phyloP scores from a whole-genome alignment of 2,797 vertebrate genomes.

The Alfaro cultratus region DNA sequence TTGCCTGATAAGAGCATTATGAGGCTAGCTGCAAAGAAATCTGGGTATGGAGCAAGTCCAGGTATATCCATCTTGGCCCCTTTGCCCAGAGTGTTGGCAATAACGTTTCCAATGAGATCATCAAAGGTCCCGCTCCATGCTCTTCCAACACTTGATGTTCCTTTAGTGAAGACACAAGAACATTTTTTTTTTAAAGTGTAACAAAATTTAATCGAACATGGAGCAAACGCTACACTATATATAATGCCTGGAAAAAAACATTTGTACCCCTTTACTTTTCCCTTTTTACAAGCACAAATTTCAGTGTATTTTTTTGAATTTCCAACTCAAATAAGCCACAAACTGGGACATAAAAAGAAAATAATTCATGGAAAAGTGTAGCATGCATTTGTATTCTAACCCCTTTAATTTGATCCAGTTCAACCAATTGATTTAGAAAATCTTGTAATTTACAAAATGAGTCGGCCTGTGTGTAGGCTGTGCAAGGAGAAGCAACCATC shows the following conservation, averaged over 20 bases:
- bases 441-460: neutral
- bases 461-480: neutral
- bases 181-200: neutral
- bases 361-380: neutral
- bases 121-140: constrained; percentile 91
- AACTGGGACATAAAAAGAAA: neutral
- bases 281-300: neutral
- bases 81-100: constrained; percentile 74
- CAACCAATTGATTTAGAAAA: neutral
- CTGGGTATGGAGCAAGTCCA: constrained; percentile 86
- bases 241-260: neutral
- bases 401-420: neutral
- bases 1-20: constrained; percentile 86
- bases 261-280: neutral
- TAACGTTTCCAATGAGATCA: constrained; percentile 83
- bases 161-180: constrained; percentile 63
- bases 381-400: neutral
- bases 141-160: constrained; percentile 87
- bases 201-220: neutral
- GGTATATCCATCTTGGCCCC: constrained; percentile 75
- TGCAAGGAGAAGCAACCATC: too few relatives aligned
- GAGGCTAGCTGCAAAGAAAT: constrained; percentile 86
- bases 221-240: neutral
- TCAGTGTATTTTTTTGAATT: neutral
- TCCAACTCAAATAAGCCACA: neutral